phyloP scores from a whole-genome alignment of 2,113 vertebrate species.

The Labrus mixtus region DNA sequence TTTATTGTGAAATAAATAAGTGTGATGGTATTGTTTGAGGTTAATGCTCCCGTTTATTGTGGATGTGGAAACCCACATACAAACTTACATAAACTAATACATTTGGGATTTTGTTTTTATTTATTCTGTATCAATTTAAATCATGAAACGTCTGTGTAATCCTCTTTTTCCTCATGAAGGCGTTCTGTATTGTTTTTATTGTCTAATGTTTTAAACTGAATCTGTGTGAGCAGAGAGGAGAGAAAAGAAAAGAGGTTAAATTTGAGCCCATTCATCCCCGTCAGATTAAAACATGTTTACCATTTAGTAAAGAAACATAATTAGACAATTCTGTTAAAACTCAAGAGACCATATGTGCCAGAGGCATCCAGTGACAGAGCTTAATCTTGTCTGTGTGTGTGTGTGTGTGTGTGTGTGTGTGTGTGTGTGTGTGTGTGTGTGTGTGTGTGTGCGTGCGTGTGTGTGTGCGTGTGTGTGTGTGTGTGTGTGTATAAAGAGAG shows the following conservation, averaged over 20 bases:
- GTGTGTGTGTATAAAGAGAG: too few species aligned
- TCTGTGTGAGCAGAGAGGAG: constrained; percentile 3
- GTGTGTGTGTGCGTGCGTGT: not conserved
- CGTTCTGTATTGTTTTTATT: too few species aligned
- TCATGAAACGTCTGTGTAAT: not conserved
- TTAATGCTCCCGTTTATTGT: too few species aligned
- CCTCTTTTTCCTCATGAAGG: too few species aligned
- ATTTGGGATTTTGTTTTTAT: too few species aligned
- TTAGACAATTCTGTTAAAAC: constrained; percentile 46
- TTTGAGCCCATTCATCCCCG: constrained; percentile 19
- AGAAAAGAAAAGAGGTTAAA: not conserved
- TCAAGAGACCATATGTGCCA: constrained; percentile 46
- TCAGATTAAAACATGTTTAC: constrained; percentile 37
- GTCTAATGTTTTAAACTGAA: not conserved
- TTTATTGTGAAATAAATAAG: not conserved
- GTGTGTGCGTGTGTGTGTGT: not conserved
- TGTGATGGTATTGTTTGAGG: not conserved
- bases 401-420: not conserved
- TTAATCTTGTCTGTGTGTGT: constrained; percentile 3
- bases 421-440: constrained; percentile 3
- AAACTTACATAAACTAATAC: too few species aligned
- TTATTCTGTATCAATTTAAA: not conserved
- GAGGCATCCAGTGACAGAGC: constrained; percentile 29
- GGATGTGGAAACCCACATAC: too few species aligned
- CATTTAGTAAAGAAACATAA: constrained; percentile 46